These are phyloP conservation scores for Harpalus rufipes DNA, from an alignment of 2,888 invertebrate genomes.

Conservation along the genomic window DNA sequence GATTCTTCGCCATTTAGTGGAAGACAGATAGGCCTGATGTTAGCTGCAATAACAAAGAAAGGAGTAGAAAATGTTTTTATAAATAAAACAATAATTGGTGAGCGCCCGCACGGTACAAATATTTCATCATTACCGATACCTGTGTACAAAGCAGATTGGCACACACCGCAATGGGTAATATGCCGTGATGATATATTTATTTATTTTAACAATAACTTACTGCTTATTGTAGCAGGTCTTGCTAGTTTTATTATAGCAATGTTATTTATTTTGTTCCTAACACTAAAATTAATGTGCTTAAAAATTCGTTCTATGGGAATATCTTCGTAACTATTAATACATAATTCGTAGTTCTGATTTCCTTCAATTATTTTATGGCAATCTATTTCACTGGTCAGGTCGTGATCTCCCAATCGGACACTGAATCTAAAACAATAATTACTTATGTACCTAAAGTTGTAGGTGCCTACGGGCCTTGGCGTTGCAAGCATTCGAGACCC, in stretches of 20 bases:
- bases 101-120: no score
- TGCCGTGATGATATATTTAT: no score
- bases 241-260: neutral
- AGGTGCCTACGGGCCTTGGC: no score
- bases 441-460: no score
- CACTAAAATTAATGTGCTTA: neutral
- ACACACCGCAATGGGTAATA: no score
- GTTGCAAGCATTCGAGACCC: no score
- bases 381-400: slow-evolving; percentile 76
- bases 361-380: slow-evolving; percentile 71
- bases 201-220: slow-evolving; percentile 1
- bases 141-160: no score
- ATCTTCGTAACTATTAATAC: neutral
- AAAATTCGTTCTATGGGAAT: neutral
- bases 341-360: neutral
- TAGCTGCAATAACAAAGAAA: neutral
- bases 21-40: neutral
- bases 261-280: neutral
- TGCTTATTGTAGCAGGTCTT: neutral
- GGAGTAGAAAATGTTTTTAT: neutral
- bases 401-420: slow-evolving; percentile 78
- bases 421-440: slow-evolving; percentile 71
- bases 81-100: neutral
- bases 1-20: neutral
- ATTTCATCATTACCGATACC: no score